Base-by-base conservation (phyloP, 2,888 invertebrate species). In the Exocentrus adspersus region DNA sequence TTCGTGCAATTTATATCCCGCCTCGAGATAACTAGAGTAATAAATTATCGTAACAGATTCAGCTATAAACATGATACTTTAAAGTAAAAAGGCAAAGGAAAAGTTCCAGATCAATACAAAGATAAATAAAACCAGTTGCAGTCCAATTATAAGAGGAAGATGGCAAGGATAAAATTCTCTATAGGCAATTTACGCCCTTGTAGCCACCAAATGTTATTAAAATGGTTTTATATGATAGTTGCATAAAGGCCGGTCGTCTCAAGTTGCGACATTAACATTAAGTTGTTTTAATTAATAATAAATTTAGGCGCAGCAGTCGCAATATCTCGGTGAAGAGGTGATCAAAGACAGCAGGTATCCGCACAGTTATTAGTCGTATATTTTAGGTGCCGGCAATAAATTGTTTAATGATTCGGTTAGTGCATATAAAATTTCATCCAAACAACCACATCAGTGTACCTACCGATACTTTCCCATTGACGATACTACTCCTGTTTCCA, bases 91-190 rank as follows among this genome's bases (percentile, higher is more conserved):
- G 10, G 12, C 19, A 10, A 16, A 21, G 41, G 37, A 53, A 41
- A 53, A 54, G 46, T 42, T 32, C 43, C 30, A 62, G 67, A 67
- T 67, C 67, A 63, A 67, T 67, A 67, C 37, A 56, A 56, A 64
- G 67, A 67, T 64, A 67, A 62, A 64, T 64, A 64, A 59, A 64
- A 67, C 67, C 67, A 60, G 67, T 64, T 62, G 62, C 64, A 62
- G 62, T 62, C 64, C 67, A 67, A 67, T 67, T 67, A 67, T 67
- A 59, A 58, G 20, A 41, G 43, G 62, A 66, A 64, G 64, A 67
- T 64, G 41, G 57, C 52, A 12, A 41, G 59, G 67, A 67, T 67
- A 64, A 67, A 62, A 50, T 57, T 62, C 37, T 62, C 67, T 62
- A 60, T 60, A 53, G 62, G 57, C 60, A 51, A 64, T 67, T 67